Evolutionary conservation across 2,888 invertebrate genomes (phyloP), one percentile per base, ranked within the genome.

Genomic region (Ochropleura plecta): DNA sequence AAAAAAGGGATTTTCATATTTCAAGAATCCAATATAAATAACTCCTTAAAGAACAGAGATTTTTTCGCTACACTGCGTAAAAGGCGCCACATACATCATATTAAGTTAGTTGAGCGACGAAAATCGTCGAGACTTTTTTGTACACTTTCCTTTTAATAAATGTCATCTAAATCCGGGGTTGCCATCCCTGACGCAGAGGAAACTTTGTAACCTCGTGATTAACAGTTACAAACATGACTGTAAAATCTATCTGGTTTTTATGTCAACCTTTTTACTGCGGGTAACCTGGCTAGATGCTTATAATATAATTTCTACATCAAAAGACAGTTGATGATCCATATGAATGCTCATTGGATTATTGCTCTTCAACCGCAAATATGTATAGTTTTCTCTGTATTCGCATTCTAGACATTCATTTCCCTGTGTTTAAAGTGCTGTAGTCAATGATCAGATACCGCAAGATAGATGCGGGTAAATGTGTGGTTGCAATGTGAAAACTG

Each of bases 401-500:
- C 16, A 16, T 40, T 18, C 5, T 30, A 30, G 3, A 18, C 44
- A 55, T 73, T 5, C 46, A 51, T 60, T 46, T 60, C 40, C 7
- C 49, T 40, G 18, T 30, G 8, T 62, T 20, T 57, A 30, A 49
- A 72, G 16, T 53, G 20, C 9, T 46, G 14, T 18, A 55, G 44
- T 30, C 30, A 67, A 64, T 55, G 14, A 48, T 60, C 55, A 30
- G 46, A 65, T 4, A 79, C 74, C 70, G n/a, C 74, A 82, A 82
- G 46, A 68, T 70, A 0, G 14, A 42, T 66, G 42, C 62, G 40
- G n/a, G 44, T 7, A 55, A 65, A 64, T 59, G 30, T 81, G 82
- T 70, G 75, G 79, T 75, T 71, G 51, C 67, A 65, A 68, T 68
- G 60, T 57, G 73, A 68, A 78, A 82, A 71, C 68, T 53, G 57